Conservation (phyloP, 2,797 vertebrate species). For the Mus minutoides region DNA sequence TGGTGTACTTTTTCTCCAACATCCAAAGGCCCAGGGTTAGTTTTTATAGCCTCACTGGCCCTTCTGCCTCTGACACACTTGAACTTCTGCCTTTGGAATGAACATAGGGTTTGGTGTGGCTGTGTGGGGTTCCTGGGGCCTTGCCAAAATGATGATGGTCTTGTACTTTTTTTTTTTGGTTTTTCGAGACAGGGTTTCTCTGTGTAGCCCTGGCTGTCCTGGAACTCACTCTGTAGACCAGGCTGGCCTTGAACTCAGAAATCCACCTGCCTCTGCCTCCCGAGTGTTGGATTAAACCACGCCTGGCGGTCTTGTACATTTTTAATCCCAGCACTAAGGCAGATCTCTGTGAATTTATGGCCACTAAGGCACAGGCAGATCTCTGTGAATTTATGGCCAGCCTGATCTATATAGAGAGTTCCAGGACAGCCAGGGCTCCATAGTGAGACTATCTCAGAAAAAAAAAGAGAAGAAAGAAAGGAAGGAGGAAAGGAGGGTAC, state of each 20-base stretch:
- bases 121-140: not conserved
- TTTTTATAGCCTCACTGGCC: not conserved
- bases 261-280: too few relatives aligned
- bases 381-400: not conserved
- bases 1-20: not conserved
- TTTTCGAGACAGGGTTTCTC: too few relatives aligned
- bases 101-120: not conserved
- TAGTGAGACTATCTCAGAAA: not conserved
- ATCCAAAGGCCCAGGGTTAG: not conserved
- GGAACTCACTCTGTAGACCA: too few relatives aligned
- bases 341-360: not conserved
- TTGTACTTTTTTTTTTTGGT: not conserved
- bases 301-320: not conserved
- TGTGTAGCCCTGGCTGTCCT: too few relatives aligned
- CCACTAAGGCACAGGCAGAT: not conserved
- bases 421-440: not conserved
- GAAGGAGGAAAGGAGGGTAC: rapidly evolving
- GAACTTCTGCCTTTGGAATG: not conserved
- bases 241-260: too few relatives aligned
- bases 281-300: too few relatives aligned
- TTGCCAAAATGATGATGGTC: not conserved
- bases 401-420: not conserved
- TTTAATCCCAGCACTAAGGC: not conserved
- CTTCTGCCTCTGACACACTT: not conserved
- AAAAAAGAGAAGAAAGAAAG: not conserved